phyloP scores from a whole-genome alignment of 2,113 vertebrate species.

The Oxyruncus cristatus region DNA sequence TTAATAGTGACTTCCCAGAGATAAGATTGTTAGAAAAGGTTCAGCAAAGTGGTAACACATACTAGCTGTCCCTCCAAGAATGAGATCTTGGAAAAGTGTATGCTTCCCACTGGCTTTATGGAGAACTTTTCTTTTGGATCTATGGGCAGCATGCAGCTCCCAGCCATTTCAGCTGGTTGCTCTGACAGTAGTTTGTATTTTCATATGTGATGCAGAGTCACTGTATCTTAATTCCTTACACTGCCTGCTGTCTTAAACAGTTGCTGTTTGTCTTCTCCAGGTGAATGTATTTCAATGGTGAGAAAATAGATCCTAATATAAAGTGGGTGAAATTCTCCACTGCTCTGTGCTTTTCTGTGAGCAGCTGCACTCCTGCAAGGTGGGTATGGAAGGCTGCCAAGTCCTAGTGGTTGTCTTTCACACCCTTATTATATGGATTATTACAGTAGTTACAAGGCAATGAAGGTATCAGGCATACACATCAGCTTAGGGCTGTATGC shows the following conservation, averaged over 20 bases:
- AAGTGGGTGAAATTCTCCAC: background rate
- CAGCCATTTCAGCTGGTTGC: background rate
- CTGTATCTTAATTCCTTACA: background rate
- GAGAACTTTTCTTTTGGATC: background rate
- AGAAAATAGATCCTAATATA: background rate
- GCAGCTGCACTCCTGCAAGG: background rate
- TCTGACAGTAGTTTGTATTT: background rate
- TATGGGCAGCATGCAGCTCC: background rate
- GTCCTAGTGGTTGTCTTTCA: background rate
- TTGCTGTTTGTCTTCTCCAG: background rate
- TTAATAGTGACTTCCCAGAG: background rate
- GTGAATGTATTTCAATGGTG: background rate
- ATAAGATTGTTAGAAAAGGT: background rate
- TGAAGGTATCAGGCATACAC: background rate
- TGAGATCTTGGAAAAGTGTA: background rate
- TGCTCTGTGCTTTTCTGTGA: background rate
- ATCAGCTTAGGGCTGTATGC: background rate
- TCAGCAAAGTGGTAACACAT: background rate
- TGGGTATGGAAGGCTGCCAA: background rate
- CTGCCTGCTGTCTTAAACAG: background rate
- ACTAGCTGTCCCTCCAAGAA: background rate
- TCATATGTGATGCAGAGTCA: background rate
- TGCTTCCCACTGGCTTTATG: background rate
- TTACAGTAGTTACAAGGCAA: background rate
- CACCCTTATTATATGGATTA: background rate